Percentiles rank a stretch among this genome's conserved stretches.
phyloP scores from a whole-genome alignment of 1,140 invertebrate species.

The Melipona quadrifasciata region DNA sequence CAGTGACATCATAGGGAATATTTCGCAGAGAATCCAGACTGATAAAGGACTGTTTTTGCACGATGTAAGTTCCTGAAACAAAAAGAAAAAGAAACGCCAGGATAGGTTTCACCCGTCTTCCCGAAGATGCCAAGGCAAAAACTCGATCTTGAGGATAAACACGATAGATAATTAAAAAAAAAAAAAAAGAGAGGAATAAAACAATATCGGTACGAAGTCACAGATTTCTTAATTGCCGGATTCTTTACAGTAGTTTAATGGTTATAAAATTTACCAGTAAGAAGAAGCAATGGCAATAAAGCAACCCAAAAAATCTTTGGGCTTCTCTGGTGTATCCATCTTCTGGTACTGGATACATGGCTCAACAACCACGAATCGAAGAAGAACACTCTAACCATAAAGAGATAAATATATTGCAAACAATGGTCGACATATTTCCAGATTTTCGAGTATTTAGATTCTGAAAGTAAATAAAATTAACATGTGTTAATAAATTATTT shows the following conservation, averaged over 20 bases:
- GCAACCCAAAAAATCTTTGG: conserved; percentile 72
- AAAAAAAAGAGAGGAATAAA: background rate
- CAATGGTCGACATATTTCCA: conserved; percentile 59
- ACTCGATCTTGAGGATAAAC: conserved; percentile 32
- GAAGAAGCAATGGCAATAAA: conserved; percentile 70
- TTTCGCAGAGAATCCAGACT: conserved; percentile 77
- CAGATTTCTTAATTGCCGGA: conserved; percentile 12
- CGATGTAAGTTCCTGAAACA: conserved; percentile 81
- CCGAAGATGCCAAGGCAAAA: conserved; percentile 45
- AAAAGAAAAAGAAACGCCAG: conserved; percentile 75
- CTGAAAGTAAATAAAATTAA: conserved; percentile 60
- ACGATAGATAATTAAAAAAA: conserved; percentile 2
- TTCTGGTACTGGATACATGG: conserved; percentile 65
- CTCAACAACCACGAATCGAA: conserved; percentile 78
- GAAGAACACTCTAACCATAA: conserved; percentile 71
- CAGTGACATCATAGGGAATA: conserved; percentile 73
- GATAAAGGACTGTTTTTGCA: conserved; percentile 76
- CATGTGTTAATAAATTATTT: background rate
- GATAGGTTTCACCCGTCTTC: conserved; percentile 67
- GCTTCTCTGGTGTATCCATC: conserved; percentile 60
- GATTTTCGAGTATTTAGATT: conserved; percentile 68
- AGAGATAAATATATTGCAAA: conserved; percentile 73
- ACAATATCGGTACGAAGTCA: conserved; percentile 42
- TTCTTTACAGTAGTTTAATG: background rate
- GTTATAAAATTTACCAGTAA: conserved; percentile 71